Evolutionary conservation across 2,888 invertebrate genomes (phyloP).

Genomic region (Nephrocerus scutellatus): DNA sequence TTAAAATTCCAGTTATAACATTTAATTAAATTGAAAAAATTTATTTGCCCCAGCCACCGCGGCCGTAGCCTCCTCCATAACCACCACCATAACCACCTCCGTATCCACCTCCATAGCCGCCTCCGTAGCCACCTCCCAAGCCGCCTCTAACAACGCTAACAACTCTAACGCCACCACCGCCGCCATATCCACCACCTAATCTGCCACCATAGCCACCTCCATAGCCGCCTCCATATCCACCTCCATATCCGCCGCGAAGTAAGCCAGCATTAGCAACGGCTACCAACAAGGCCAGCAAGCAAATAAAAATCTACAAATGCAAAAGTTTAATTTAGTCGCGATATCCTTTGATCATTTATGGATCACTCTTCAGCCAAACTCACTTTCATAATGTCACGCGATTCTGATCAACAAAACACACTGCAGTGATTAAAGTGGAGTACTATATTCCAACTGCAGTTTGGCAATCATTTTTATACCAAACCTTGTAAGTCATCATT

Average conservation of each 20-base stretch:
- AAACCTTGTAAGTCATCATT: too few relatives aligned
- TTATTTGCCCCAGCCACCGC: too few relatives aligned
- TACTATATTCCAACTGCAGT: too few relatives aligned
- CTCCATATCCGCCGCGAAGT: constrained; percentile 4
- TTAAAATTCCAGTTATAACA: too few relatives aligned
- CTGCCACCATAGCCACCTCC: constrained; percentile 11
- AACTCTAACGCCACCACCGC: constrained; percentile 12
- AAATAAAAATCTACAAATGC: constrained; percentile 13
- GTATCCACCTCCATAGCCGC: too few relatives aligned
- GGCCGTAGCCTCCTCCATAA: too few relatives aligned
- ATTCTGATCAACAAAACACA: too few relatives aligned
- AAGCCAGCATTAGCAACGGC: constrained; percentile 10
- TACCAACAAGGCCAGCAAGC: constrained; percentile 13
- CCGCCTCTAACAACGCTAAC: constrained; percentile 4
- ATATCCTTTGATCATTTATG: background rate
- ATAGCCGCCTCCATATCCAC: too few relatives aligned
- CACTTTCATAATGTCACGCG: constrained; percentile 14
- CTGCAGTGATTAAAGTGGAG: too few relatives aligned
- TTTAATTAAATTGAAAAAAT: too few relatives aligned
- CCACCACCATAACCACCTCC: too few relatives aligned
- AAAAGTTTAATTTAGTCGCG: background rate
- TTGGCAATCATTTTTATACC: too few relatives aligned
- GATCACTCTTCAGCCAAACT: background rate
- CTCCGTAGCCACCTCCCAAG: background rate
- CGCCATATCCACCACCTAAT: constrained; percentile 6